phyloP scores from a whole-genome alignment of 2,797 vertebrate species.

The Merluccius polli region DNA sequence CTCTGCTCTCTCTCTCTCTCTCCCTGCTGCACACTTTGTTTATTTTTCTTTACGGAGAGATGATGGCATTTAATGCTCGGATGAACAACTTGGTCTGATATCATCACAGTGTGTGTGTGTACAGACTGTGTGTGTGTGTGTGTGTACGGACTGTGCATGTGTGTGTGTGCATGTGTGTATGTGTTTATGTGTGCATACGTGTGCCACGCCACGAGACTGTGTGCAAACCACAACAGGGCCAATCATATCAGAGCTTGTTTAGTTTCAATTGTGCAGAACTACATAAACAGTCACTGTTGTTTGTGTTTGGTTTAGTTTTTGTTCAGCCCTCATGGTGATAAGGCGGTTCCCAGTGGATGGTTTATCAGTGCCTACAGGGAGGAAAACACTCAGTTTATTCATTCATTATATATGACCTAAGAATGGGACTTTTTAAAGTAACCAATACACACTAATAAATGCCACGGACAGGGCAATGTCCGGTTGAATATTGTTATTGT shows the following conservation, averaged over 20 bases:
- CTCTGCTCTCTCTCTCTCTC: slow-evolving; percentile 26
- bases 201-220: slow-evolving; percentile 38
- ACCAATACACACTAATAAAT: too few species aligned
- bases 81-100: slow-evolving; percentile 43
- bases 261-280: slow-evolving; percentile 65
- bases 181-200: neutral
- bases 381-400: too few species aligned
- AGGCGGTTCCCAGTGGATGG: slow-evolving; percentile 10
- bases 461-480: too few species aligned
- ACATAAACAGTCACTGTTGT: slow-evolving; percentile 55
- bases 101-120: slow-evolving; percentile 23
- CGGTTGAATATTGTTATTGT: too few species aligned
- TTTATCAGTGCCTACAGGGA: too few species aligned
- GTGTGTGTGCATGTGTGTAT: neutral
- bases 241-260: slow-evolving; percentile 62
- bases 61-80: slow-evolving; percentile 46
- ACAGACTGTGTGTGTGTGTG: slow-evolving; percentile 9
- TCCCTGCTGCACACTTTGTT: slow-evolving; percentile 42
- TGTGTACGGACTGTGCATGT: neutral
- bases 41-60: slow-evolving; percentile 32
- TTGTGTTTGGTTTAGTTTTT: slow-evolving; percentile 27
- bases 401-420: too few species aligned
- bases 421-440: too few species aligned
- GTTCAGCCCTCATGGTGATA: slow-evolving; percentile 53
- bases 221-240: slow-evolving; percentile 50